Evolutionary conservation across 2,888 invertebrate genomes (phyloP), one percentile per base, ranked within the genome.

Genomic region (Archips xylosteana): DNA sequence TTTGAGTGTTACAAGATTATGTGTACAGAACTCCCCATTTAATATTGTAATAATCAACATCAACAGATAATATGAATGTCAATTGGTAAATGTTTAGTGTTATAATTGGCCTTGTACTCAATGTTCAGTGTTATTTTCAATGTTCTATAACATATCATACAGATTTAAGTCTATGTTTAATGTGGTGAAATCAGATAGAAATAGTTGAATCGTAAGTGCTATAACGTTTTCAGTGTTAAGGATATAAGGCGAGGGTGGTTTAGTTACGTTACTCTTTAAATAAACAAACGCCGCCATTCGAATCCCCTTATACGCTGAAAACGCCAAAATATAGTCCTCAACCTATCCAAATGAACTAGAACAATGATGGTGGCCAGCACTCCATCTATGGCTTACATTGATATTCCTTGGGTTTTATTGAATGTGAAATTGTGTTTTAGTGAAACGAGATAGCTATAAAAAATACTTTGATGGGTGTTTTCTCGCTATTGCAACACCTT

Each of bases 81-180:
- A 15, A 60, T 45, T 60, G 61, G 62, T 72, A 72, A 72, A 72
- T 67, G 67, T 57, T 67, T 72, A 62, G 36, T 69, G 63, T 69
- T 64, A 42, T 63, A 42, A 57, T 63, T 60, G 68, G 39, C 68
- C 36, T 47, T 73, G 39, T 73, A 62, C 63, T 73, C 63, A 59
- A 12, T 69, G 63, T 73, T 82, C 74, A 73, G 76, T 82, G 81
- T 82, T 79, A 81, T 83, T 67, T 79, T 82, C 78, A 76, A 78
- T 83, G 83, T 83, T 76, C 75, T 78, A 75, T 77, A 64, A 74
- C 59, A 68, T 78, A 75, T 49, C 36, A 23, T 72, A 64, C 68
- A 64, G 32, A 59, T 68, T 15, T 67, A 67, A 69, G 42, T 49
- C 32, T 13, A 49, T 59, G 36, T 62, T 71, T 54, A 61, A 62